Evolutionary conservation across 2,113 vertebrate genomes (phyloP), one percentile per base, ranked within the genome.

Genomic region (Phoxinus phoxinus): DNA sequence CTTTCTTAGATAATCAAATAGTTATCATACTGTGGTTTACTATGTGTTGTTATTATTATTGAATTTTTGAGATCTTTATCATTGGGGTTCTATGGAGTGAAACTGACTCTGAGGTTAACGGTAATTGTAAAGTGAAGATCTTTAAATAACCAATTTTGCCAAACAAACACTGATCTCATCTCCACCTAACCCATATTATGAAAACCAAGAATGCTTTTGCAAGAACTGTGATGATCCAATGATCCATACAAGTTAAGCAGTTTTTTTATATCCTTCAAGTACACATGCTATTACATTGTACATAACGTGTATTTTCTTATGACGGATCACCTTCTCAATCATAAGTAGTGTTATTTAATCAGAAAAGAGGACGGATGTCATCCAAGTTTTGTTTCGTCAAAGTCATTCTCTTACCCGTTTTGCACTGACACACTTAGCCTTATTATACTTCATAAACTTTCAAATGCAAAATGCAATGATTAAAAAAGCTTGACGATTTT

Each of bases 401-500:
- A 93, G 93, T 95, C 91, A 92, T 93, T 89, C 89, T 87, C 46
- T 91, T 88, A 48, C 58, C 73, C 86, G 80, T 87, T 90, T 90
- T 90, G 86, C 88, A 87, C 90, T 95, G 95, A 95, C 95, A 95
- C 93, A 95, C 94, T 95, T 95, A 92, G 90, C 86, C 90, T 87
- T 91, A 89, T 93, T 92, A 93, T 85, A 89, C 89, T 90, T 89
- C 90, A 93, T 92, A 93, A 93, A 94, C 92, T 93, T 87, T 91
- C 90, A 95, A 88, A 92, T 92, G 91, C 91, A 92, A 91, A 94
- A 94, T 91, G 9, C 92, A 94, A 94, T 92, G 93, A 95, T 94
- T 93, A 94, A 95, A 95, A 95, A 94, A 94, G 93, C 90, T 92
- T 90, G 93, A 94, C 91, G 92, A 94, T 94, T 94, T 93, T 93